Conservation (phyloP, 2,113 vertebrate species). For the Rhodinocichla rosea region DNA sequence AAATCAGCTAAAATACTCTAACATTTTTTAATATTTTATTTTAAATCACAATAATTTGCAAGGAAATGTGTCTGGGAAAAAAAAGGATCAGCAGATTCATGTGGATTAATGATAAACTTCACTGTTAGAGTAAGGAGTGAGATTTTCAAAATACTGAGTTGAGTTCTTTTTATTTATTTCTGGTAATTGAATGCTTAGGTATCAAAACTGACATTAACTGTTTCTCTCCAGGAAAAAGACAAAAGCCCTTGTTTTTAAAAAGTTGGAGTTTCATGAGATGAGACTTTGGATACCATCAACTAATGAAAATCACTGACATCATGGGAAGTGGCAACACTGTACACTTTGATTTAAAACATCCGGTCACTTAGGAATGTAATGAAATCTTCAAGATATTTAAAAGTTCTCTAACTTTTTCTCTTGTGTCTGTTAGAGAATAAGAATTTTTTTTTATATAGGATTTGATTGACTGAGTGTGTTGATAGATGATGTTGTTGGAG, state of each 20-base stretch:
- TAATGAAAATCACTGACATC: neutral
- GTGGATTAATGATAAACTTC: neutral
- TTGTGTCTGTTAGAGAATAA: slow-evolving; percentile 15
- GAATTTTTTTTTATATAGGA: slow-evolving; percentile 1
- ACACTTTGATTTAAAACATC: neutral
- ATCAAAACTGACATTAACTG: neutral
- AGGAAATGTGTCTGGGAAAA: neutral
- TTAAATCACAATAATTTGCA: neutral
- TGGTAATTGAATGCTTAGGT: neutral
- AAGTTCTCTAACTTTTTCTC: slow-evolving; percentile 35
- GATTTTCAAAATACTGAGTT: neutral
- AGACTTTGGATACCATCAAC: neutral
- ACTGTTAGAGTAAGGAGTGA: neutral
- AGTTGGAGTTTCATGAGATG: neutral
- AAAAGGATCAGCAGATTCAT: neutral
- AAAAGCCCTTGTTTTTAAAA: neutral
- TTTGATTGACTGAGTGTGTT: slow-evolving; percentile 45
- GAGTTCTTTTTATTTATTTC: neutral
- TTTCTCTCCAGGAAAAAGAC: neutral
- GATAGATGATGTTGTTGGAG: slow-evolving; percentile 20
- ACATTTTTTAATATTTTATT: neutral
- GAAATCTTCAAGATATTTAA: neutral
- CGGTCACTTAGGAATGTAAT: neutral
- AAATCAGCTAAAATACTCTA: neutral
- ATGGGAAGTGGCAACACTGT: neutral